These are phyloP conservation scores for Tinamus guttatus DNA, from an alignment of 2,113 vertebrate species.

Conservation along the genomic window DNA sequence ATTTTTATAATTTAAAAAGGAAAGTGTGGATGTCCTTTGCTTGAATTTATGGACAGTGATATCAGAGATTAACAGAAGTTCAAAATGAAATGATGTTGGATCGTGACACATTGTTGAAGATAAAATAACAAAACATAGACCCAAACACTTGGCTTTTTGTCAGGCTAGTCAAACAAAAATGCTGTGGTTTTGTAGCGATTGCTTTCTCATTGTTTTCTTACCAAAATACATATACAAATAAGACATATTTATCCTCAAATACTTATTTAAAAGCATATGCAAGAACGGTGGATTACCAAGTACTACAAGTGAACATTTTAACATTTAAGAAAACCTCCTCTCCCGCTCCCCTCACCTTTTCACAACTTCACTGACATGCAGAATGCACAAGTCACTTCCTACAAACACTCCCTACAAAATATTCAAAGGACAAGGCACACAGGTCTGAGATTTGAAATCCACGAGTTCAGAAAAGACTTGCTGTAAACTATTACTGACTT, in stretches of 20 bases:
- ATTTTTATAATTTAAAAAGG: background rate
- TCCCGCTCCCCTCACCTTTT: background rate
- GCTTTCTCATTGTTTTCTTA: constrained; percentile 1
- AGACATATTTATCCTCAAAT: background rate
- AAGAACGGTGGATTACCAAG: background rate
- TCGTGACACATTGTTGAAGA: background rate
- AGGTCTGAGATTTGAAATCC: background rate
- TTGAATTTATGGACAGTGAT: background rate
- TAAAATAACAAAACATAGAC: background rate
- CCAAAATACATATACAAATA: background rate
- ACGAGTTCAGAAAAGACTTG: background rate
- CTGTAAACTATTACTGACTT: background rate
- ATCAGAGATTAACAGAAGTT: background rate
- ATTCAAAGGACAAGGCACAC: background rate
- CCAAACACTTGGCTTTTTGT: background rate
- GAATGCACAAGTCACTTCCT: background rate
- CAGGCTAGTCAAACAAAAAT: background rate
- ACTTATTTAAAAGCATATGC: background rate
- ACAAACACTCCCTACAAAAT: background rate
- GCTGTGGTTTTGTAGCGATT: background rate
- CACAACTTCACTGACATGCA: background rate
- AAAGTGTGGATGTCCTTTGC: background rate
- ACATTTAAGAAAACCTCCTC: background rate
- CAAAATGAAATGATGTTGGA: background rate
- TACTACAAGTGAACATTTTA: background rate